These are phyloP conservation scores for Dione vanillae DNA, from an alignment of 2,888 invertebrate species.

Conservation along the genomic window DNA sequence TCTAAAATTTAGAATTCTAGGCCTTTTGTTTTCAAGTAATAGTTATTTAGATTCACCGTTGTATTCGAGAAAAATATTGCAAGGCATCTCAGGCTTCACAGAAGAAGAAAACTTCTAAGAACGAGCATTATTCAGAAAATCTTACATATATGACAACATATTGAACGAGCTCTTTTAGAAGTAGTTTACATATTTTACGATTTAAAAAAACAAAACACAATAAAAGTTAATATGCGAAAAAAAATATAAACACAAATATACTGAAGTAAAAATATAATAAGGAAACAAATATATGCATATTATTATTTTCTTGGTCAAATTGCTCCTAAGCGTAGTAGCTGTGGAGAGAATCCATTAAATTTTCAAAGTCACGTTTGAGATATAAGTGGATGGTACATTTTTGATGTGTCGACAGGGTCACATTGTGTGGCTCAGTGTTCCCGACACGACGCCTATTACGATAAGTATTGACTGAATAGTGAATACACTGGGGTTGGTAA, in stretches of 20 bases:
- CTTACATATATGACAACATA: conserved; percentile 7
- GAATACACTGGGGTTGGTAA: conserved; percentile 1
- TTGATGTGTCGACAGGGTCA: conserved; percentile 45
- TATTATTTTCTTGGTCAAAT: conserved; percentile 31
- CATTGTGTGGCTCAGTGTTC: conserved; percentile 9
- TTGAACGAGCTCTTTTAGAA: conserved; percentile 6
- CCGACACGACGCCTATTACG: background rate
- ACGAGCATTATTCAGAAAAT: conserved; percentile 9
- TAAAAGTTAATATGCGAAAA: background rate
- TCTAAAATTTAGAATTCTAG: background rate
- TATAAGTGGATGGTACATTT: conserved; percentile 48
- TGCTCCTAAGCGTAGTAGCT: conserved; percentile 17
- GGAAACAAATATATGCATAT: conserved; percentile 9
- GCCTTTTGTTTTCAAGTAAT: background rate
- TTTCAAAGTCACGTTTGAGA: conserved; percentile 48
- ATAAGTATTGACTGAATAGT: conserved; percentile 10
- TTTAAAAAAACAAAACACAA: background rate
- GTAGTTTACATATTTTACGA: conserved; percentile 1
- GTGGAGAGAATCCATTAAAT: conserved; percentile 42
- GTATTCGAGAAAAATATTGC: background rate
- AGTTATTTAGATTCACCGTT: background rate
- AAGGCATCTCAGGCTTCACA: background rate
- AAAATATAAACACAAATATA: background rate
- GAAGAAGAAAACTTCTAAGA: conserved; percentile 7
- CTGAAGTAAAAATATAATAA: background rate